A percentile compares a stretch with the other conserved stretches of the same genome.
Conservation (phyloP, 2,113 vertebrate species). For the Clarias batrachus region DNA sequence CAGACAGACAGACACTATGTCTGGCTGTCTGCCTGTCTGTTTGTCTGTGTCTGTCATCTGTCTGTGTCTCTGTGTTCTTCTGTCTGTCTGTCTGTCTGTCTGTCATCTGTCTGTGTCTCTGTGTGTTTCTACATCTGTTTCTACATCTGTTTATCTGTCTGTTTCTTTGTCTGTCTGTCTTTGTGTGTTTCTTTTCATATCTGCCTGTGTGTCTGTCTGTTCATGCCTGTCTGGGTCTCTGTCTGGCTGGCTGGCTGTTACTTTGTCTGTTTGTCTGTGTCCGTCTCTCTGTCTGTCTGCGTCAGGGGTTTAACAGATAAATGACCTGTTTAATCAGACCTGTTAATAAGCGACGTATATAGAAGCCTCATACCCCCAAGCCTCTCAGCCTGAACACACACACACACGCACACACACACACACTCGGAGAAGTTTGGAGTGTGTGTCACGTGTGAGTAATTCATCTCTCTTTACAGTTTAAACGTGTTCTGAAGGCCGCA, state of each 20-base stretch:
- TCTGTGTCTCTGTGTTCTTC: too few species aligned
- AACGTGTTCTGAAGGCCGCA: slow-evolving; percentile 52
- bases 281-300: neutral
- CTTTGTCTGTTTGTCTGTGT: neutral
- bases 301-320: neutral
- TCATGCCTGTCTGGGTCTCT: neutral
- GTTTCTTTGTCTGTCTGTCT: neutral
- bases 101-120: too few species aligned
- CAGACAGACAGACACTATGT: too few species aligned
- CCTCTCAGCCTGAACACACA: neutral
- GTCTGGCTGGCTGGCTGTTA: neutral
- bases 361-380: neutral
- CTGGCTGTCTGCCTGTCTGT: neutral
- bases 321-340: neutral
- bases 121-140: too few species aligned
- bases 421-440: slow-evolving; percentile 6
- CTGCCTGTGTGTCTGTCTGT: neutral
- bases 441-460: slow-evolving; percentile 9
- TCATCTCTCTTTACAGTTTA: neutral
- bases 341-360: neutral
- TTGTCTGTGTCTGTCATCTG: neutral
- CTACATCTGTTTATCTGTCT: neutral
- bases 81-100: neutral
- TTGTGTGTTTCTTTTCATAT: neutral
- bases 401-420: neutral